A percentile compares a stretch with the other conserved stretches of the same genome.
Conservation (phyloP, 1,140 invertebrate species). For the Drosophila nasuta region DNA sequence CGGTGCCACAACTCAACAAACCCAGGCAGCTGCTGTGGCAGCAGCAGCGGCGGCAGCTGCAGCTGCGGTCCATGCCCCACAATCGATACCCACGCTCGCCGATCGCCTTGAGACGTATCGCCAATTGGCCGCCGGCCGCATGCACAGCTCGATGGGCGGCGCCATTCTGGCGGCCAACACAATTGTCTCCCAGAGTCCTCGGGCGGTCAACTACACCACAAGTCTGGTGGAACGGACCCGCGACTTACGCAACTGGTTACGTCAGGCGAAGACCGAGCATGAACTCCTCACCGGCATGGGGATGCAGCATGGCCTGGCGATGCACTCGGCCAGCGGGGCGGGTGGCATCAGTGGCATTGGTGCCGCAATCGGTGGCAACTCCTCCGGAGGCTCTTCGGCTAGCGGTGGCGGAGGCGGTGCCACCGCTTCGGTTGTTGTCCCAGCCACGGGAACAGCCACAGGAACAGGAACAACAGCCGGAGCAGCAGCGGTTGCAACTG, state of each 20-base stretch:
- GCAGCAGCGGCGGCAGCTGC: slow-evolving; percentile 14
- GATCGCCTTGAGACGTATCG: slow-evolving; percentile 86
- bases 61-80: slow-evolving; percentile 75
- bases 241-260: slow-evolving; percentile 88
- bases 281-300: slow-evolving; percentile 66
- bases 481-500: not conserved
- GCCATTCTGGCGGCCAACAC: slow-evolving; percentile 83
- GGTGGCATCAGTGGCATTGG: slow-evolving; percentile 14
- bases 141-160: slow-evolving; percentile 74
- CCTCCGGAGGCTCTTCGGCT: not conserved
- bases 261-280: slow-evolving; percentile 81
- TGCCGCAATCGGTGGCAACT: slow-evolving; percentile 10
- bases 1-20: too few relatives aligned
- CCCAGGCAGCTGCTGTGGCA: slow-evolving; percentile 3
- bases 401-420: slow-evolving; percentile 3
- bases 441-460: not conserved
- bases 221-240: slow-evolving; percentile 88
- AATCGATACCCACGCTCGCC: slow-evolving; percentile 85
- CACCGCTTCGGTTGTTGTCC: not conserved
- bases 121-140: slow-evolving; percentile 82
- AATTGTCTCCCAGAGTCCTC: slow-evolving; percentile 85
- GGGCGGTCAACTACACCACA: slow-evolving; percentile 85
- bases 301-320: slow-evolving; percentile 37
- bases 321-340: slow-evolving; percentile 9
- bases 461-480: not conserved